Evolutionary conservation across 2,888 invertebrate species (phyloP).

Genomic region (Drosophila mayaguana): DNA sequence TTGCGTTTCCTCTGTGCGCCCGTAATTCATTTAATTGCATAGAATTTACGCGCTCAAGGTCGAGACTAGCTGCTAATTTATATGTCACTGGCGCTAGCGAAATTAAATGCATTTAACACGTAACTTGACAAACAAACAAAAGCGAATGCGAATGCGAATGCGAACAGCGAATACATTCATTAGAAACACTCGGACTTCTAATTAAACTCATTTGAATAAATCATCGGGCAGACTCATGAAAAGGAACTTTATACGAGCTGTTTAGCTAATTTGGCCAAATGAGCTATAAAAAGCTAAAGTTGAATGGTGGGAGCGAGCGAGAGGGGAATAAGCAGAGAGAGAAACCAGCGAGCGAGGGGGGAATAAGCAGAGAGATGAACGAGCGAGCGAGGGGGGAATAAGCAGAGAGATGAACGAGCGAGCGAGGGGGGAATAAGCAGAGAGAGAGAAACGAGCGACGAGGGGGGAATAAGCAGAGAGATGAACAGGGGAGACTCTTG

Average conservation of each 20-base stretch:
- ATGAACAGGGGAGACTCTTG: conserved; percentile 7
- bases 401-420: conserved; percentile 16
- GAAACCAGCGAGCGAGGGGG: too few species aligned
- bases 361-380: conserved; percentile 11
- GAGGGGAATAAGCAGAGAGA: neutral
- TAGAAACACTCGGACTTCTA: conserved; percentile 47
- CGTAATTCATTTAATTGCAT: conserved; percentile 77
- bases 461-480: neutral
- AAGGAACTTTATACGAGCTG: conserved; percentile 14
- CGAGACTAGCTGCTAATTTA: conserved; percentile 68
- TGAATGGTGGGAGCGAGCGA: neutral
- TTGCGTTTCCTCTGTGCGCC: conserved; percentile 23
- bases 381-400: neutral
- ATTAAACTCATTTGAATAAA: conserved; percentile 74
- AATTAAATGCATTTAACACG: conserved; percentile 79
- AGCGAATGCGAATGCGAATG: conserved; percentile 26
- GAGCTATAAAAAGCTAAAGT: conserved; percentile 53
- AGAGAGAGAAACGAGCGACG: too few species aligned
- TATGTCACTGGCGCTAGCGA: conserved; percentile 78
- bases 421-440: neutral
- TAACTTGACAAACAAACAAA: conserved; percentile 56
- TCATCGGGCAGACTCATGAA: conserved; percentile 19
- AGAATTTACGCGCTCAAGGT: conserved; percentile 74
- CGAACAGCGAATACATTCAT: conserved; percentile 26
- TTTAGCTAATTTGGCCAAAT: conserved; percentile 54